Evolutionary conservation across 2,797 vertebrate species (phyloP), one percentile per base, ranked within the genome.

Genomic region (Oreortyx pictus): DNA sequence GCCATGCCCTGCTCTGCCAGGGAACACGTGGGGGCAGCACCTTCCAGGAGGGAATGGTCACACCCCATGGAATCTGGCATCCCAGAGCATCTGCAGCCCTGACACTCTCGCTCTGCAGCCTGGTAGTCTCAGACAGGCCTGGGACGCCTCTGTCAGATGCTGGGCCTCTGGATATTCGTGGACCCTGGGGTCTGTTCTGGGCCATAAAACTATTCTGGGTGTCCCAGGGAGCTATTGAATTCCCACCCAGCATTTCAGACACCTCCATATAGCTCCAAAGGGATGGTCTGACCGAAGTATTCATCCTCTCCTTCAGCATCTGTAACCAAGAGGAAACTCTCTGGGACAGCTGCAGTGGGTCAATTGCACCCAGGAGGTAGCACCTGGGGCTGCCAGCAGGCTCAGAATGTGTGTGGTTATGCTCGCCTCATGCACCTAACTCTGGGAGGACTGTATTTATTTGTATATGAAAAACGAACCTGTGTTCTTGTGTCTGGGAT

Each of bases 61-160:
- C 14, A 2, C 8, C 24, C 50, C 5, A 7, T 2, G 0, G 27
- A 4, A 5, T 25, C 54, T 31, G 41, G 41, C 68, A 56, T 27
- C 24, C 27, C 2, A 0, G 3, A 3, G 13, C 1, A 4, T 1
- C 74, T 20, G 9, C 39, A 11, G 14, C 6, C 27, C 1, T 3
- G 0, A 11, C 27, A 52, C 65, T 23, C 56, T 22, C 19, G 35
- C 39, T 17, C n/a, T 43, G 44, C 49, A 72, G 62, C 65, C 25
- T 14, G 43, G 12, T 25, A 23, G 15, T 17, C 46, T 78, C 44
- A 39, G 17, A 25, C 22, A 27, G 27, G 25, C 5, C 79, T 2
- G 8, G 37, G 49, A 56, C 33, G 47, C 11, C 1, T 14, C 67
- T 67, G 14, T 3, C 39, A 61, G 44, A 20, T 78, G 44, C 35